phyloP scores from a whole-genome alignment of 1,140 invertebrate species.

The Notospermus geniculatus region DNA sequence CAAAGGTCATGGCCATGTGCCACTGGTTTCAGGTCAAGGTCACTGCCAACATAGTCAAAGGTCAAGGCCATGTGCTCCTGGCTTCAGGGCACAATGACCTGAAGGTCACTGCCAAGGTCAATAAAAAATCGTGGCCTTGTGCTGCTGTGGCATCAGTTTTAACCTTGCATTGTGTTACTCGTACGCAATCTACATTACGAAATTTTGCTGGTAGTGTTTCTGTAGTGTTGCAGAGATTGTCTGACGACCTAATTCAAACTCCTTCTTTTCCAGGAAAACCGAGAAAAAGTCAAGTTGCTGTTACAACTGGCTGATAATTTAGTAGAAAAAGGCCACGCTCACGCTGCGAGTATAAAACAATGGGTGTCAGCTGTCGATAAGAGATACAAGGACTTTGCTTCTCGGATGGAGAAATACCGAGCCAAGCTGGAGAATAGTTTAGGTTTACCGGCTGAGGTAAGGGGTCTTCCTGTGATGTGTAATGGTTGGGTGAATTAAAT shows the following conservation, averaged over 20 bases:
- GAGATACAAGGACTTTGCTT: constrained; percentile 92
- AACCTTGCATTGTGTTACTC: no score
- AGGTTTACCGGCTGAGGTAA: constrained; percentile 47
- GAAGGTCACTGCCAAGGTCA: no score
- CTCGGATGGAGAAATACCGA: constrained; percentile 84
- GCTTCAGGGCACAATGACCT: no score
- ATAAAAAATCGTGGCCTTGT: no score
- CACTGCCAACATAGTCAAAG: no score
- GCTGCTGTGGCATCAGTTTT: no score
- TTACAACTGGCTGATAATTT: constrained; percentile 91
- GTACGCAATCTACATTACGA: not conserved
- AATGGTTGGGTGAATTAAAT: not conserved
- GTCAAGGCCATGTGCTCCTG: no score
- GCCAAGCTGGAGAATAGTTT: constrained; percentile 55
- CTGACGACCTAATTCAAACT: constrained; percentile 7
- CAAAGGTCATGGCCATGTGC: no score
- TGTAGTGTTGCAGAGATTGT: not conserved
- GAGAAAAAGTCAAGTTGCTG: constrained; percentile 87
- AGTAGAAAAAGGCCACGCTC: constrained; percentile 90
- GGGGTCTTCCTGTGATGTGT: constrained; percentile 9
- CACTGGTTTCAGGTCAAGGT: not conserved
- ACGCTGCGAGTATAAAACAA: constrained; percentile 87
- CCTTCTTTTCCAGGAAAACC: constrained; percentile 72
- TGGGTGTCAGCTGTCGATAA: constrained; percentile 93
- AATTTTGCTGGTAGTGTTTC: not conserved